Evolutionary conservation across 2,888 invertebrate species (phyloP).

Genomic region (Ennomos quercinarius): DNA sequence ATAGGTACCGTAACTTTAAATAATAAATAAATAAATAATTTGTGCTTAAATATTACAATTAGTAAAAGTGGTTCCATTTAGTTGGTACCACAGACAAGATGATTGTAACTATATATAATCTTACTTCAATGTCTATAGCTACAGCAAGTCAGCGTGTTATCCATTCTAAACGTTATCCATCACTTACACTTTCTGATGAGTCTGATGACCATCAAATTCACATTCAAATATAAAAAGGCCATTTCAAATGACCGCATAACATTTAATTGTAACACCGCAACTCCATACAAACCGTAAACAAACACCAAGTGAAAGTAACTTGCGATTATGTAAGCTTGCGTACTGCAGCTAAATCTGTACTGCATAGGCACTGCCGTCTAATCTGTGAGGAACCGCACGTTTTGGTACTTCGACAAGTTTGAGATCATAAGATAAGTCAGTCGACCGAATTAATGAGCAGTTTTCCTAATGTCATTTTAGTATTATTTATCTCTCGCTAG

Average conservation of each 20-base stretch:
- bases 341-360: neutral
- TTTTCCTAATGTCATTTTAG: no score
- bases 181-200: neutral
- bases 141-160: no score
- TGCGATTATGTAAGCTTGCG: conserved; percentile 19
- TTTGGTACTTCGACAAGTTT: neutral
- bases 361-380: conserved; percentile 3
- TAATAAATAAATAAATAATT: no score
- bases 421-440: no score
- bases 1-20: no score
- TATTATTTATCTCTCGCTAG: no score
- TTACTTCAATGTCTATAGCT: no score
- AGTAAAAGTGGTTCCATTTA: no score
- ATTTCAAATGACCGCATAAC: conserved; percentile 18
- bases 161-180: neutral
- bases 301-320: conserved; percentile 24
- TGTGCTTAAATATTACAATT: no score
- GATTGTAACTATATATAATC: no score
- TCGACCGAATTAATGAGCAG: no score
- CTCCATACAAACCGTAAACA: conserved; percentile 21
- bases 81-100: no score
- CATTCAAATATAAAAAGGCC: conserved; percentile 7
- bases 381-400: conserved; percentile 1
- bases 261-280: conserved; percentile 20
- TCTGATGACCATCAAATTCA: conserved; percentile 12